phyloP scores from a whole-genome alignment of 2,113 vertebrate genomes.

The Agapornis roseicollis region DNA sequence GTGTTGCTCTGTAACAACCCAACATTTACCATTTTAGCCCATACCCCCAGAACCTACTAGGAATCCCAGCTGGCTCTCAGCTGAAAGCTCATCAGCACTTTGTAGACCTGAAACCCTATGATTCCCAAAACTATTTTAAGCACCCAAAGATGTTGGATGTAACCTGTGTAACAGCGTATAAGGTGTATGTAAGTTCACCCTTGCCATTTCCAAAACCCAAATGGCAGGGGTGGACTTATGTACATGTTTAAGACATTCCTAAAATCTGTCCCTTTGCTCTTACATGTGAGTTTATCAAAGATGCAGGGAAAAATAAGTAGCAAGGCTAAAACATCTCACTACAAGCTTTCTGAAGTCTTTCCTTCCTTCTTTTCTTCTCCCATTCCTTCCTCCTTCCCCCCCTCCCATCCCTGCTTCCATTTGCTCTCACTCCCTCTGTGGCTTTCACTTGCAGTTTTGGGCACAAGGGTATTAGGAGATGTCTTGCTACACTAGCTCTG shows the following conservation, averaged over 20 bases:
- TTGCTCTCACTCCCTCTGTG: background rate
- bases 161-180: background rate
- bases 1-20: rapidly evolving
- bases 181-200: background rate
- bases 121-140: background rate
- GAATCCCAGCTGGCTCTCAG: background rate
- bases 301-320: background rate
- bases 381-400: background rate
- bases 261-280: background rate
- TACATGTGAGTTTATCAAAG: background rate
- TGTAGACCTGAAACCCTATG: background rate
- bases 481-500: background rate
- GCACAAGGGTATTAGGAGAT: background rate
- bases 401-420: background rate
- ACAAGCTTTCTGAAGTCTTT: background rate
- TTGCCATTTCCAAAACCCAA: background rate
- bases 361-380: background rate
- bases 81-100: background rate
- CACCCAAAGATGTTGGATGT: background rate
- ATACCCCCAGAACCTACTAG: background rate
- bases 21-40: background rate
- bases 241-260: background rate
- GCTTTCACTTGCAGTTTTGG: background rate
- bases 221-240: background rate
- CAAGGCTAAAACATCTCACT: background rate